Percentiles rank a stretch among this genome's conserved stretches.
phyloP scores from a whole-genome alignment of 2,797 vertebrate genomes.

The Anguilla megastoma region DNA sequence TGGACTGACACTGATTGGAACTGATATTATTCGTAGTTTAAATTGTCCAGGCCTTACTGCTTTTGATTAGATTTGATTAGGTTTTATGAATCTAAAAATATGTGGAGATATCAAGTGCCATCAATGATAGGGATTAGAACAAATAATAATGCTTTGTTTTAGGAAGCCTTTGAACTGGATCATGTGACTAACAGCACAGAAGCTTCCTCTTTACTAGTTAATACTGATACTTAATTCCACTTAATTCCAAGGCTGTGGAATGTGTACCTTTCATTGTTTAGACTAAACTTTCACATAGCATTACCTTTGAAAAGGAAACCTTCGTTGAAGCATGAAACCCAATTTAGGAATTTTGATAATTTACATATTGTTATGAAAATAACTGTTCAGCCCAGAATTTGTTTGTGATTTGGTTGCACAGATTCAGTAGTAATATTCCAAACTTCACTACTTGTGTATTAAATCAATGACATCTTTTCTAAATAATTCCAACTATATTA shows the following conservation, averaged over 20 bases:
- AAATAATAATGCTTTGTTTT: not conserved
- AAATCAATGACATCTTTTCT: not conserved
- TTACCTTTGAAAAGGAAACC: not conserved
- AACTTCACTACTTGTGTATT: not conserved
- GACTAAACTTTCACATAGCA: not conserved
- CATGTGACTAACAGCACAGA: not conserved
- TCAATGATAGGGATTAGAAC: not conserved
- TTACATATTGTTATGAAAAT: not conserved
- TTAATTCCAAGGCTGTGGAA: not conserved
- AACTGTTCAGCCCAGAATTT: not conserved
- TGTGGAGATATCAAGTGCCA: not conserved
- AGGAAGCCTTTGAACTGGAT: not conserved
- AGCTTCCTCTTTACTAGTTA: not conserved
- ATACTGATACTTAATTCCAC: not conserved
- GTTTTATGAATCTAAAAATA: not conserved
- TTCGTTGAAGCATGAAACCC: not conserved
- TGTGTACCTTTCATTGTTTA: not conserved
- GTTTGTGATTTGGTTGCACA: not conserved
- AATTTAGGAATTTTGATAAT: slow-evolving; percentile 3
- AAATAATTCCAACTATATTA: not conserved
- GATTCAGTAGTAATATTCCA: not conserved
- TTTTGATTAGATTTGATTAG: not conserved
- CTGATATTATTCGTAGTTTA: not conserved
- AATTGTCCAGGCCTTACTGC: not conserved
- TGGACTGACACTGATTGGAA: not conserved